phyloP scores from a whole-genome alignment of 1,140 invertebrate genomes.

The Gryon sp. region DNA sequence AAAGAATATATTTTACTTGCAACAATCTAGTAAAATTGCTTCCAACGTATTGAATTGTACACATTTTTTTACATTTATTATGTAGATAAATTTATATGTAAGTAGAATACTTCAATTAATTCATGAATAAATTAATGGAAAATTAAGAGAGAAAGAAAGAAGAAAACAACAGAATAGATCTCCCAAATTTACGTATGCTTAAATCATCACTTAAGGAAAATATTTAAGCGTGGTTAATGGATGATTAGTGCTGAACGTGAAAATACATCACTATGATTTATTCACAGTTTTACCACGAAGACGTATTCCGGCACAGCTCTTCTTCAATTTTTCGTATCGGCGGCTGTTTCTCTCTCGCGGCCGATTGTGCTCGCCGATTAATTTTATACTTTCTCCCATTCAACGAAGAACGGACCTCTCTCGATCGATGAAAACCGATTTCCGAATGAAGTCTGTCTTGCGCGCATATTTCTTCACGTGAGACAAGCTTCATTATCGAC shows the following conservation, averaged over 20 bases:
- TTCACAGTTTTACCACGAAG: constrained; percentile 31
- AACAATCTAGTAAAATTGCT: too few relatives aligned
- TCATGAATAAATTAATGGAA: too few relatives aligned
- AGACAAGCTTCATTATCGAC: constrained; percentile 60
- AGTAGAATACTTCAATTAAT: too few relatives aligned
- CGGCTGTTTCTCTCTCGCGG: not conserved
- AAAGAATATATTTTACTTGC: constrained; percentile 48
- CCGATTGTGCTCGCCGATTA: constrained; percentile 51
- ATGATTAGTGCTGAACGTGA: constrained; percentile 24
- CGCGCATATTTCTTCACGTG: constrained; percentile 40
- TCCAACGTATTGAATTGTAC: too few relatives aligned
- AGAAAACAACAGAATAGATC: too few relatives aligned
- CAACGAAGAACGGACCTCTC: not conserved
- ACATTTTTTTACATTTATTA: too few relatives aligned
- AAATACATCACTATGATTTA: constrained; percentile 45
- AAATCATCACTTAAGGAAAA: too few relatives aligned
- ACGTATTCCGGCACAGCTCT: constrained; percentile 12
- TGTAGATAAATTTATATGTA: too few relatives aligned
- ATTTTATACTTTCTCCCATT: constrained; percentile 62
- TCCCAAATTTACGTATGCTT: too few relatives aligned
- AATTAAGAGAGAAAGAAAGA: too few relatives aligned
- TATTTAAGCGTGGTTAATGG: constrained; percentile 21
- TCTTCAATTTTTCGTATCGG: constrained; percentile 29
- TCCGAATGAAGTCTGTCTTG: constrained; percentile 30
- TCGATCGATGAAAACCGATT: constrained; percentile 52